These are phyloP conservation scores for silkworm (Bombyx mori) DNA, from an alignment of 1,140 invertebrate species.

Conservation along the genomic window DNA sequence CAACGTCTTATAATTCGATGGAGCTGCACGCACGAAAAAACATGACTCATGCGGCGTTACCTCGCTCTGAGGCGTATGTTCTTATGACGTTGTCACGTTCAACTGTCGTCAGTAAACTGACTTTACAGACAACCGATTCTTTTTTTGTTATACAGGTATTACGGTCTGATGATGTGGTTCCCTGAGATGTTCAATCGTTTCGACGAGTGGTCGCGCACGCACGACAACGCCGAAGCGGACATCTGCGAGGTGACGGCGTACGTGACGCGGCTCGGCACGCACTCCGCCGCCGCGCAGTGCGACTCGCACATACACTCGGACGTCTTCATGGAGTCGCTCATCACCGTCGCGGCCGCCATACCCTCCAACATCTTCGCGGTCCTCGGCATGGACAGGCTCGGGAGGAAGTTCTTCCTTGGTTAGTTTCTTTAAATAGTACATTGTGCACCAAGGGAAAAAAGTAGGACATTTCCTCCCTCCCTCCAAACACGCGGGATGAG, in stretches of 20 bases:
- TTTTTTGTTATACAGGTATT: slow-evolving; percentile 75
- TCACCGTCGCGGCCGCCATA: slow-evolving; percentile 86
- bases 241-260: slow-evolving; percentile 85
- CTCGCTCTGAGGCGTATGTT: no score
- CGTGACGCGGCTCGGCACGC: slow-evolving; percentile 77
- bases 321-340: slow-evolving; percentile 89
- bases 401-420: slow-evolving; percentile 91
- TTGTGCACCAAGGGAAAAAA: no score
- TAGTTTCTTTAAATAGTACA: slow-evolving; percentile 18
- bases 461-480: no score
- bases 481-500: no score
- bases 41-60: no score
- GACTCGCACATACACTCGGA: slow-evolving; percentile 79
- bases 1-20: no score
- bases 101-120: no score
- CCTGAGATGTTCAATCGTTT: slow-evolving; percentile 90
- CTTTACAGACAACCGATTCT: no score
- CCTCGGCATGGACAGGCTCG: slow-evolving; percentile 80
- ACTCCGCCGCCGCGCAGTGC: slow-evolving; percentile 74
- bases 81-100: no score
- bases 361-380: slow-evolving; percentile 89
- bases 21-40: no score
- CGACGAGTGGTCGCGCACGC: slow-evolving; percentile 79
- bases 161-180: slow-evolving; percentile 94
- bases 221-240: slow-evolving; percentile 74